Base-by-base conservation (phyloP, 2,113 vertebrate genomes). In the Heloderma charlesbogerti region DNA sequence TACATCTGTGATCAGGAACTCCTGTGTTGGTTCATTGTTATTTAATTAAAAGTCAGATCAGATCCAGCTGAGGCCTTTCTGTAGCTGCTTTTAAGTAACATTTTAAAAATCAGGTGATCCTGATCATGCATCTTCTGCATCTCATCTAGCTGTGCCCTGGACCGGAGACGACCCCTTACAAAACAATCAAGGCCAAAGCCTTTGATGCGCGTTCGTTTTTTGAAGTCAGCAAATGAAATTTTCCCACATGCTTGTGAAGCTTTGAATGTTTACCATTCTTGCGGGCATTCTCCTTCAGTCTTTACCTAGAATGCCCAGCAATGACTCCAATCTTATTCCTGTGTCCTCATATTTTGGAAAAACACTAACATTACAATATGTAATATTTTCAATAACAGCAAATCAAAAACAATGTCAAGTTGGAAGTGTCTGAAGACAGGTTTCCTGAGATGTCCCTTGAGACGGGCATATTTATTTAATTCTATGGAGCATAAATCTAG, bases 381-480 rank as follows among this genome's bases (percentile, higher is more conserved):
- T 15, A 71, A 37, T 34, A 66, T 79, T 88, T 87, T 34, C 87
- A 67, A 15, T 16, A 40, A 31, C n/a, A 63, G 27, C 37, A 45
- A 37, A 87, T 29, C 51, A 57, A 37, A 82, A 75, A 75, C 51
- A 87, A 31, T 25, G 60, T 20, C 43, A n/a, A n/a, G 43, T 18
- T 22, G 25, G 43, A 37, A 79, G 27, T 48, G 84, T 12, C 43
- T 1, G 20, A 8, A 25, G 29, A 3, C 60, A 4, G 18, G 37
- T 51, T 88, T 88, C 87, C 87, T 80, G 43, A 60, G n/a, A n/a
- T 7, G 18, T n/a, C 77, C 87, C 87, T 80, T 43, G n/a, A 67
- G 87, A 31, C n/a, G 27, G 29, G 31, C 40, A n/a, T 9, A 27
- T 60, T 1, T 20, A 25, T 48, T 77, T n/a, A 48, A 43, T 5